These are phyloP conservation scores for Syrmaticus mikado DNA, from an alignment of 2,113 vertebrate species.

Conservation along the genomic window DNA sequence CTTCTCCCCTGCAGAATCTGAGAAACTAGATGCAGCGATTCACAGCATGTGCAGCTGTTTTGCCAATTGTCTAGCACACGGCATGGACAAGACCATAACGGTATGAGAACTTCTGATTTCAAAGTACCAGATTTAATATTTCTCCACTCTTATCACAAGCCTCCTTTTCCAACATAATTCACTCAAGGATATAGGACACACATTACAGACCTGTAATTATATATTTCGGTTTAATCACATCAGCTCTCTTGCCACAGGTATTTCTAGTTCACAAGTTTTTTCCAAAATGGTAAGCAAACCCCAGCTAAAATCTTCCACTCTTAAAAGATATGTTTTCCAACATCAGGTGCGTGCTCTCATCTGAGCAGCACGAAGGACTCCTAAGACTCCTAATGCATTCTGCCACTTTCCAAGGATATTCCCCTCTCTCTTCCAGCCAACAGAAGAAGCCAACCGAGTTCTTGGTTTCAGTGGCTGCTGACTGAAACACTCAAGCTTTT, in stretches of 20 bases:
- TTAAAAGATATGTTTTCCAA: background rate
- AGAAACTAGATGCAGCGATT: background rate
- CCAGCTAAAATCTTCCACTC: background rate
- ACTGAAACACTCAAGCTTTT: background rate
- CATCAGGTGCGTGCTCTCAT: background rate
- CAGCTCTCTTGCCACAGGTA: background rate
- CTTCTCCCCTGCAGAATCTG: background rate
- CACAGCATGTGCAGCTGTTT: background rate
- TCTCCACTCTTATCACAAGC: background rate
- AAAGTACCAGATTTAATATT: background rate
- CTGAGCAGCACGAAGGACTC: background rate
- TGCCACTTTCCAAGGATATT: background rate
- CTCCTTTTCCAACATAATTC: background rate
- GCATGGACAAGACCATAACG: background rate
- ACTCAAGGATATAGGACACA: background rate
- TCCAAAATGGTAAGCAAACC: background rate
- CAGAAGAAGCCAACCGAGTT: background rate
- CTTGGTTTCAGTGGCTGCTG: background rate
- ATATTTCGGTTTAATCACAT: background rate
- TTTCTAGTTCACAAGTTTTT: background rate
- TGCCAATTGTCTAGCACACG: background rate
- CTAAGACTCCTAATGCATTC: background rate
- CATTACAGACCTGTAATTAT: background rate
- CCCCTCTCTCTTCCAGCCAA: background rate
- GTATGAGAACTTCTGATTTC: background rate